Evolutionary conservation across 2,113 vertebrate species (phyloP), one percentile per base, ranked within the genome.

Genomic region (Dasyurus viverrinus): DNA sequence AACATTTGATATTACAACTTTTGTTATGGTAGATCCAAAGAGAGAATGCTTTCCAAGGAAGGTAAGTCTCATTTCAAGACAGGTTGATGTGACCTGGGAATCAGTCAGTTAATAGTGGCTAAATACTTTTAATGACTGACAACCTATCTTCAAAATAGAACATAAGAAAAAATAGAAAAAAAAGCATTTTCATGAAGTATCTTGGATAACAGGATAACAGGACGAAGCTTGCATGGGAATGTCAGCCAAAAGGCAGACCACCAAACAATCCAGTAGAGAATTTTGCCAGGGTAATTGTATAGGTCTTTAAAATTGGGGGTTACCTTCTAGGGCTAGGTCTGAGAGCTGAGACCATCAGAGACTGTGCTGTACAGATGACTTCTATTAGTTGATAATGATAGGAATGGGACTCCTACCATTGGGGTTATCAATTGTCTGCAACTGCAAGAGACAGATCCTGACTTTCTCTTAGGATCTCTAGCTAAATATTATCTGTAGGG

Each of bases 231-330:
- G 54, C 54, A 91, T 53, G 76, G 89, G n/a, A 26, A 93, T 97
- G 93, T 97, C 91, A 95, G 90, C 90, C 94, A 95, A 94, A 60
- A 92, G 47, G 50, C 92, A 90, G 52, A 12, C 89, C 93, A 12
- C 47, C 60, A 95, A 94, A 93, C 53, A 89, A 53, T 42, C 26
- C 36, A 53, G 94, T 52, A 89, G 84, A 94, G 16, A 91, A n/a
- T 93, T 91, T 89, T 89, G 89, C 0, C 53, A 90, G 68, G 84
- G 53, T 68, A 89, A 95, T 96, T 92, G 92, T 55, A 93, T 42
- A 94, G 57, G 91, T 8, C 12, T 95, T 94, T 42, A 93, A 93
- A 89, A 50, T 68, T 91, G 96, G 46, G 68, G 68, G 92, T 95
- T 93, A 53, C 6, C 42, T 90, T 92, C 92, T 6, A 6, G 57